Conservation (phyloP, 37 sponge, comb jelly and placozoan genomes). For the Bolinopsis microptera region DNA sequence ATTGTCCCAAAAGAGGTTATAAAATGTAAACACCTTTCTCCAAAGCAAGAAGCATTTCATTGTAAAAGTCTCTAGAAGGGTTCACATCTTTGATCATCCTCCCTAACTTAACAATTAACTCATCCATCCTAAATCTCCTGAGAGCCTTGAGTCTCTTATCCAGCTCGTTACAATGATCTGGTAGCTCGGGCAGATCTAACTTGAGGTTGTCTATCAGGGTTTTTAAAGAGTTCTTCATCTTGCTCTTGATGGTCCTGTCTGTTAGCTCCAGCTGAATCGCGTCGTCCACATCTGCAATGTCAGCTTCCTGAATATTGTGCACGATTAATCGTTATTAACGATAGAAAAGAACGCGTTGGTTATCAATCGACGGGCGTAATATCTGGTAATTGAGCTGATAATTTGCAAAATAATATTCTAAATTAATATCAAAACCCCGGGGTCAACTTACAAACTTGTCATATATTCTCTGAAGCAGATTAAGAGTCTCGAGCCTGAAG, state of each 20-base stretch:
- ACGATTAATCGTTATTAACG: background rate
- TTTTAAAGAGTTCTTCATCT: background rate
- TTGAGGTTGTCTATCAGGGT: background rate
- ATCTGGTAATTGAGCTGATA: too few species aligned
- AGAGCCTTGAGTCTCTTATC: background rate
- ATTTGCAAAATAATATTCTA: too few species aligned
- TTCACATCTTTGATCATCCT: slow-evolving; percentile 2
- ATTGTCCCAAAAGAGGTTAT: too few species aligned
- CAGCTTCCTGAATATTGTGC: background rate
- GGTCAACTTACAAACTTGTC: background rate
- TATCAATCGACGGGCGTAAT: too few species aligned
- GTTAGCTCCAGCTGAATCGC: slow-evolving; percentile 27
- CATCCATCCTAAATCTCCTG: background rate
- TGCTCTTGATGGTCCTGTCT: background rate
- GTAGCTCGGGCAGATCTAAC: background rate
- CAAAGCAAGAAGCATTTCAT: background rate
- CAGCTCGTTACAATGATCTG: background rate
- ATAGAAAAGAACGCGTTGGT: background rate
- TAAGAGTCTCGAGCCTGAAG: background rate
- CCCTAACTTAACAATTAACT: background rate
- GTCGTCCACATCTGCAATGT: slow-evolving; percentile 8
- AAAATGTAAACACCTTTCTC: background rate
- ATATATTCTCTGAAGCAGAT: background rate
- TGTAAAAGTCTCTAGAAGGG: slow-evolving; percentile 2
- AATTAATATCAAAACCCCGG: too few species aligned